Evolutionary conservation across 2,797 vertebrate species (phyloP).

Genomic region (Sphenodon punctatus): DNA sequence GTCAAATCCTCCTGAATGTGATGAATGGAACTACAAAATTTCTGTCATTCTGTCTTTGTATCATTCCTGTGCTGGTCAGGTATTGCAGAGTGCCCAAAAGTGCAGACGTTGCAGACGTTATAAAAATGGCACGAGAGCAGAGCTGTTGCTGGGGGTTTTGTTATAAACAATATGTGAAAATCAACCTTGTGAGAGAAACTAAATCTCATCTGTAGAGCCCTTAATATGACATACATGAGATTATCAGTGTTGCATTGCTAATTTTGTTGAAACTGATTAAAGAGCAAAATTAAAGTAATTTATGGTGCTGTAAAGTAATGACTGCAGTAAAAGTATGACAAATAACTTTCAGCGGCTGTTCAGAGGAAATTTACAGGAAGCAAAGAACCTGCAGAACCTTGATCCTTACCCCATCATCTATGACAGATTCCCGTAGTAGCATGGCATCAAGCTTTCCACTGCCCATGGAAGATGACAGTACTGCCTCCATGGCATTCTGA

Average conservation of each 20-base stretch:
- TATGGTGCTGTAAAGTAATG: constrained; percentile 11
- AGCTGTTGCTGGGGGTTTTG: neutral
- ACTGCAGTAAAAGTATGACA: neutral
- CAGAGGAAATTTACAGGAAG: neutral
- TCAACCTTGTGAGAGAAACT: neutral
- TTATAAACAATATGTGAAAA: neutral
- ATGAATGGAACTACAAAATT: neutral
- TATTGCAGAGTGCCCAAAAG: neutral
- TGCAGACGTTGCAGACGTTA: neutral
- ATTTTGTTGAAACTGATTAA: constrained; percentile 44
- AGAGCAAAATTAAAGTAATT: constrained; percentile 32
- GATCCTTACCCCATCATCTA: neutral
- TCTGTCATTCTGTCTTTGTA: no score
- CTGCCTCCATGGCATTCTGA: neutral
- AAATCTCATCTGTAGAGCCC: constrained; percentile 28
- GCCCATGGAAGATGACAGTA: neutral
- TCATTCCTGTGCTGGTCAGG: neutral
- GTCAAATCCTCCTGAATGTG: no score
- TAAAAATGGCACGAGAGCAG: no score
- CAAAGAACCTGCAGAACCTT: neutral
- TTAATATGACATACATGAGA: constrained; percentile 40
- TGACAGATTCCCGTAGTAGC: neutral
- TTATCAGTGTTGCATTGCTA: neutral
- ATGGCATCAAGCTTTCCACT: neutral
- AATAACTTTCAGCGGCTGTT: neutral